Evolutionary conservation across 2,113 vertebrate species (phyloP).

Genomic region (Maccullochella peelii): DNA sequence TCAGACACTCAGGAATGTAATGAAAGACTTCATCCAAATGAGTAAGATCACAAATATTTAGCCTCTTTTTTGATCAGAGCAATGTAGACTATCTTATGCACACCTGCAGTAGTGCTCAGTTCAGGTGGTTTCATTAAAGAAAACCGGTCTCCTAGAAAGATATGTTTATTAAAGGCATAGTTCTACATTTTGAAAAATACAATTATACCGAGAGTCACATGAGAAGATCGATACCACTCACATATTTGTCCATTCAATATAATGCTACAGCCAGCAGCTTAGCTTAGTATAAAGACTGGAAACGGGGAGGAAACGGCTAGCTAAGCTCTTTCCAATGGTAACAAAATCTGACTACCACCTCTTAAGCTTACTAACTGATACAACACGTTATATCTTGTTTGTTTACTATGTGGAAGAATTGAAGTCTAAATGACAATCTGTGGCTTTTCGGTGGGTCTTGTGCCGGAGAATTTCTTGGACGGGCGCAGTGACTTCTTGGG

Average conservation of each 20-base stretch:
- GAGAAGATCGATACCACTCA: background rate
- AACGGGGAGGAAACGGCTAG: slow-evolving; percentile 9
- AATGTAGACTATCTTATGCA: background rate
- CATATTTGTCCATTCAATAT: background rate
- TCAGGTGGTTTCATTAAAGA: background rate
- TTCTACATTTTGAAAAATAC: background rate
- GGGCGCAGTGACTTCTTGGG: background rate
- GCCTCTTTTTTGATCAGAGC: background rate
- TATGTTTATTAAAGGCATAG: background rate
- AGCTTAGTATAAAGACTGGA: background rate
- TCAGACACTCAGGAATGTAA: background rate
- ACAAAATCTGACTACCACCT: background rate
- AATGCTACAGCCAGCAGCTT: background rate
- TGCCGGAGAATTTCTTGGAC: background rate
- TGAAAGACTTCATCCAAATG: background rate
- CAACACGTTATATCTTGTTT: background rate
- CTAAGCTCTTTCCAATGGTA: background rate
- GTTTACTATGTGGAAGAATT: background rate
- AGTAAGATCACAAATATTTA: background rate
- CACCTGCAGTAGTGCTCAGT: background rate
- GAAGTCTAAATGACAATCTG: background rate
- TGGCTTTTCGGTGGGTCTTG: background rate
- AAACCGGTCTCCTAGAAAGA: background rate
- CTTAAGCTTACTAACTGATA: background rate
- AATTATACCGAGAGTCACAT: background rate